Percentiles rank a stretch among this genome's conserved stretches.
Conservation (phyloP, 1,140 invertebrate genomes). For the Drosophila watanabei region DNA sequence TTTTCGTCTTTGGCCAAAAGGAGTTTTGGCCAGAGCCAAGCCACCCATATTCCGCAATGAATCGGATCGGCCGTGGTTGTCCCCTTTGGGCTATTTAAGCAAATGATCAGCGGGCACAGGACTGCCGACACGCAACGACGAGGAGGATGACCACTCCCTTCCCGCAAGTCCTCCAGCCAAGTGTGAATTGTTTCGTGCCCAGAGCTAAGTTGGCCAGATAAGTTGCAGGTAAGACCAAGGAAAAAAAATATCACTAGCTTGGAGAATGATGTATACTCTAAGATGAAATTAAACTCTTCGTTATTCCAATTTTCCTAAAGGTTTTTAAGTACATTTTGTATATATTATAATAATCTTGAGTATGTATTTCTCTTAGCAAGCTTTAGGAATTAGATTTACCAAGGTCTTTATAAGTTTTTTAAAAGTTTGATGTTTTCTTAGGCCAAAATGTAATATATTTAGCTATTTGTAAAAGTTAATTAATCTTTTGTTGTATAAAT, state of each 20-base stretch:
- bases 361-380: not conserved
- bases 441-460: not conserved
- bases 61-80: slow-evolving; percentile 40
- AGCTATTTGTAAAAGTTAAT: not conserved
- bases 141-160: slow-evolving; percentile 2
- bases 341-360: not conserved
- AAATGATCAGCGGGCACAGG: slow-evolving; percentile 75
- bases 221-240: slow-evolving; percentile 40
- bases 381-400: not conserved
- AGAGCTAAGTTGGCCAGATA: slow-evolving; percentile 67
- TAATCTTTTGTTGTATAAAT: not conserved
- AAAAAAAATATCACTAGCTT: not conserved
- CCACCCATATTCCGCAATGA: slow-evolving; percentile 80
- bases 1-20: slow-evolving; percentile 23
- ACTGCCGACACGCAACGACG: slow-evolving; percentile 70
- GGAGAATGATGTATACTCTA: not conserved
- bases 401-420: not conserved
- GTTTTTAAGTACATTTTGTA: not conserved
- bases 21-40: slow-evolving; percentile 57
- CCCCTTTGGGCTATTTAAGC: slow-evolving; percentile 80
- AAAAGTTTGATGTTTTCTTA: not conserved
- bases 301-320: not conserved
- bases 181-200: slow-evolving; percentile 84
- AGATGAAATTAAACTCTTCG: not conserved
- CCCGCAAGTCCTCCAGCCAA: slow-evolving; percentile 22